Percentiles rank a stretch among this genome's conserved stretches.
Conservation (phyloP, 2,113 vertebrate species). For the Arvicanthis niloticus region DNA sequence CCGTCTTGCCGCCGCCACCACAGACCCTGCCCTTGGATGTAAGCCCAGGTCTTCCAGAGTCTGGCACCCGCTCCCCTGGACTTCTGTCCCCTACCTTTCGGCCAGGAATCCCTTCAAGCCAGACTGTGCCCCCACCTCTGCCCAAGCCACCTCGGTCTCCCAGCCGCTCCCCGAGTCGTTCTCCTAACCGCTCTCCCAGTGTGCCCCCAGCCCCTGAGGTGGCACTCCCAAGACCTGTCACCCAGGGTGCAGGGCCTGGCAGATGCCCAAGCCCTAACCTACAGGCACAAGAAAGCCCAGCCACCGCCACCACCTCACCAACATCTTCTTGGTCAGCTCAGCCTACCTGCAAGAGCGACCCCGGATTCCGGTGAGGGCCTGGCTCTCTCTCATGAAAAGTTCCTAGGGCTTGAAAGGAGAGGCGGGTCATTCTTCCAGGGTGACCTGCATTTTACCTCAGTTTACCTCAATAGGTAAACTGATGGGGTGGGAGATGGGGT, state of each 20-base stretch:
- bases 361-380: constrained; percentile 85
- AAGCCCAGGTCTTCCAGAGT: constrained; percentile 60
- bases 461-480: neutral
- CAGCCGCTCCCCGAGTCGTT: constrained; percentile 79
- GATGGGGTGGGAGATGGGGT: neutral
- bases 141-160: constrained; percentile 79
- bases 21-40: constrained; percentile 73
- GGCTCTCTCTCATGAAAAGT: neutral
- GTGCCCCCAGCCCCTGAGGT: constrained; percentile 44
- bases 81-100: constrained; percentile 89
- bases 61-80: constrained; percentile 77
- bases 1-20: constrained; percentile 52
- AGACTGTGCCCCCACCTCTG: constrained; percentile 71
- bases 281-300: constrained; percentile 49
- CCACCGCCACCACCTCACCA: neutral
- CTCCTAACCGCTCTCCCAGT: constrained; percentile 63
- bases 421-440: neutral
- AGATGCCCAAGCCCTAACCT: constrained; percentile 58
- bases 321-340: constrained; percentile 65
- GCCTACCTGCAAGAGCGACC: constrained; percentile 67
- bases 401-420: neutral
- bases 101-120: constrained; percentile 71
- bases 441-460: neutral
- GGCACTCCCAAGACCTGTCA: constrained; percentile 55
- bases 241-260: constrained; percentile 9